Evolutionary conservation across 2,888 invertebrate species (phyloP), one percentile per base, ranked within the genome.

Genomic region (Cheilosia variabilis): DNA sequence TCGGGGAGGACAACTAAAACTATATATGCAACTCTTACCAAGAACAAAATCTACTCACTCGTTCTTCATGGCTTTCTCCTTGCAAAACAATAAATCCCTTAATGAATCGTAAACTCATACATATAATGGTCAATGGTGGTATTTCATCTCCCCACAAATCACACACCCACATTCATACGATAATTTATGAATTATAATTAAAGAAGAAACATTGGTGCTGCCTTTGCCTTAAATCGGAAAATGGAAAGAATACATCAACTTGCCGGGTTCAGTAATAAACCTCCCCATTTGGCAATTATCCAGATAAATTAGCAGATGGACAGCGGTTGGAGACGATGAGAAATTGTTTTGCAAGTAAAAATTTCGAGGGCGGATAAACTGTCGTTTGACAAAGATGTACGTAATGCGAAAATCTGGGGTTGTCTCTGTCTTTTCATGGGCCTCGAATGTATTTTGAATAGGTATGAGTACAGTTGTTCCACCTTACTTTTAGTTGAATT

Each of bases 211-310:
- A 89, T 88, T 88, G 89, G 68, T 50, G 52, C 53, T 60, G 65
- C 66, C 77, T 47, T 27, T 43, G 52, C 47, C 47, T 50, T 57
- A 63, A 76, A 52, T n/a, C 62, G 71, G 75, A 17, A 13, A 65
- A 66, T 24, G 77, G 60, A 65, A 77, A 65, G 34, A 77, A 65
- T 58, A 66, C 43, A 75, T 79, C 72, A 72, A 58, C 60, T 43
- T 53, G 5, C 37, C 34, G 41, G 47, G 73, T 68, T 88, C 88
- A 89, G 90, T 90, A 91, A 91, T 91, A 91, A 92, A 91, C 91
- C 90, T 91, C 90, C 91, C 91, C 91, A 91, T 91, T 91, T 91
- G 90, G 91, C 91, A 91, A 91, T 91, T 91, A 91, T 90, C 90
- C 90, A 90, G 89, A 91, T 91, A 91, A 91, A 91, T 91, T 91